A percentile compares a stretch with the other conserved stretches of the same genome.
Conservation (phyloP, 64 coral and sea anemone species). For the Porites australiensis region DNA sequence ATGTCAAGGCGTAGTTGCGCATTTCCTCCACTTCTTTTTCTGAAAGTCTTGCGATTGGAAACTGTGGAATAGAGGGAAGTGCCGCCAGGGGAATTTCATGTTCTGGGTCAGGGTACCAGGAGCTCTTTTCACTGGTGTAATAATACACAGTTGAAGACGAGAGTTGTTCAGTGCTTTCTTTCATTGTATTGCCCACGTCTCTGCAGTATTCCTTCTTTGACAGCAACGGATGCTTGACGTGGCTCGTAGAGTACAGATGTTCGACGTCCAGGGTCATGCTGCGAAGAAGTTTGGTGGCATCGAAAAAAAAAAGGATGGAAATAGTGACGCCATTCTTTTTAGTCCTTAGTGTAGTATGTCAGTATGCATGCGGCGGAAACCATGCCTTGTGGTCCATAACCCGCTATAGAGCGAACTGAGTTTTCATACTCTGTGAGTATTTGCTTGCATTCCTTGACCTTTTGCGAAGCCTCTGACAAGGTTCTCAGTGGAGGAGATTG, state of each 20-base stretch:
- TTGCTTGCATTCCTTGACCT: constrained; percentile 20
- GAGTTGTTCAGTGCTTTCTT: constrained; percentile 39
- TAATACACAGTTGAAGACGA: constrained; percentile 5
- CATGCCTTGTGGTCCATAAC: constrained; percentile 34
- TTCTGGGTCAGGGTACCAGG: constrained; percentile 64
- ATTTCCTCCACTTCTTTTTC: constrained; percentile 41
- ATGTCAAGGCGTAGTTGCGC: constrained; percentile 29
- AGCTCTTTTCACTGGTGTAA: constrained; percentile 49
- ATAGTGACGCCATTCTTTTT: neutral
- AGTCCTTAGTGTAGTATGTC: constrained; percentile 37
- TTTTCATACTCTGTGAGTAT: constrained; percentile 9
- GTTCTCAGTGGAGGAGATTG: neutral
- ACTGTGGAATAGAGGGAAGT: constrained; percentile 6
- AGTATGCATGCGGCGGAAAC: constrained; percentile 13
- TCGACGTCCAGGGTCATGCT: constrained; percentile 48
- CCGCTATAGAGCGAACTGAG: constrained; percentile 14
- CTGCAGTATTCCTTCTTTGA: constrained; percentile 17
- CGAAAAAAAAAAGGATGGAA: neutral
- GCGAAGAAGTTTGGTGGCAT: neutral
- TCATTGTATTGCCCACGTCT: constrained; percentile 64
- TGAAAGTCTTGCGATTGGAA: neutral
- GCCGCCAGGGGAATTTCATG: constrained; percentile 34
- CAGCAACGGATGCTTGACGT: constrained; percentile 17
- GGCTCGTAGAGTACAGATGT: constrained; percentile 28
- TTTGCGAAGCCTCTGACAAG: constrained; percentile 12